Base-by-base conservation (phyloP, 2,888 invertebrate genomes). In the Poecilus cupreus region DNA sequence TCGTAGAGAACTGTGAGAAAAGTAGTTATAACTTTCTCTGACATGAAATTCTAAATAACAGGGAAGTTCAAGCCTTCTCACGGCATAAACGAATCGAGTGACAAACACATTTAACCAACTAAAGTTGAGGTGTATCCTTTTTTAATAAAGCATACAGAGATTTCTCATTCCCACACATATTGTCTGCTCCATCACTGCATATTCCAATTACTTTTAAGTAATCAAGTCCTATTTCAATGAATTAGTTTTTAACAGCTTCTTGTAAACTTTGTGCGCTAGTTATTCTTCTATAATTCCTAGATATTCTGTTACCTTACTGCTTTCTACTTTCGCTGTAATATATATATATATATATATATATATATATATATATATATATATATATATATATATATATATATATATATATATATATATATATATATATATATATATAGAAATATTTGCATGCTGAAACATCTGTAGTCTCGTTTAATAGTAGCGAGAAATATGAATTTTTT, bases 11-110 rank as follows among this genome's bases (percentile, higher is more conserved):
- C 85, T 85, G 37, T 84, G 79, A 20, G 82, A 83, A 79, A 86
- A 86, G 84, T 85, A 86, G 60, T 84, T 85, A 32, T 83, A 84
- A 24, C 82, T 85, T 84, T 86, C 85, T 49, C 82, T 82, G 20
- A 86, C 80, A 8, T 86, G 60, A 82, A 84, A 86, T 18, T 85
- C 84, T 13, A 86, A 77, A 8, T 80, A 81, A 37, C 82, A 83
- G 4, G 84, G 84, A n/a, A 86, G 24, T 16, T 76, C 83, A 83
- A 20, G 86, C 85, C 68, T 85, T 84, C 18, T 83, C 84, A 4
- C 83, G 83, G 76, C 85, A 85, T 22, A 85, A 82, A 49, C 85
- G 84, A 24, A 86, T 68, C 5, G 85, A 84, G 43, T 85, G 85
- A 72, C 84, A 86, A 6, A 84, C 81, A 46, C 85, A 86, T 83